Evolutionary conservation across 1,140 invertebrate species (phyloP), one percentile per base, ranked within the genome.

Genomic region (Hermatobates lingyangjiaoensis): DNA sequence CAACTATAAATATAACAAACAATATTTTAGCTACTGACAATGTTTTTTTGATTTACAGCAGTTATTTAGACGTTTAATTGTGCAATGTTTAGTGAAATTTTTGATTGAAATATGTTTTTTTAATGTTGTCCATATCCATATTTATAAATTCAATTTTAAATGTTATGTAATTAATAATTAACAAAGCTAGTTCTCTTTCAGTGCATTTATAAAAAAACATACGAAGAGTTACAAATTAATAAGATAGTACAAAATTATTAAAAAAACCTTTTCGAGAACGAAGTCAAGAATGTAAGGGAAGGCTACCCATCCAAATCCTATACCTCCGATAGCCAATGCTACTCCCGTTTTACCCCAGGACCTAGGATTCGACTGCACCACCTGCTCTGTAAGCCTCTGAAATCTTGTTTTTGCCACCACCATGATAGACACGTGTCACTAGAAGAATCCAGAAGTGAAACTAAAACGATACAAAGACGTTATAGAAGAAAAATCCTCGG

Each of bases 281-380:
- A 53, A 51, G 27, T 47, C 38, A n/a, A 57, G 54, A 15, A 54
- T 52, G 45, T 55, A 55, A 2, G 56, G 56, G 28, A 57, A 57
- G 24, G 42, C 52, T 1, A 57, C 23, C 56, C 56, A 57, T 18
- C 56, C 56, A 23, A 53, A 53, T 15, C 46, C 52, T n/a, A 57
- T 23, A 1, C 56, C 56, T 27, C 54, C 56, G 4, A 54, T 27
- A 24, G 52, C 39, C 18, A 55, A 25, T 1, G 27, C 54, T 15
- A 44, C 47, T 45, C 56, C 56, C 15, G 55, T 20, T 48, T 57
- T 57, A 3, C 49, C 53, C 28, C 45, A 54, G 7, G 45, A 53
- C 21, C 40, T 48, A 0, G 56, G 56, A n/a, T 53, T 50, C 3
- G 53, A 40, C 34, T 54, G 27, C 30, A 50, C 50, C 1, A 54